Base-by-base conservation (phyloP, 2,113 vertebrate species). In the Garra rufa region DNA sequence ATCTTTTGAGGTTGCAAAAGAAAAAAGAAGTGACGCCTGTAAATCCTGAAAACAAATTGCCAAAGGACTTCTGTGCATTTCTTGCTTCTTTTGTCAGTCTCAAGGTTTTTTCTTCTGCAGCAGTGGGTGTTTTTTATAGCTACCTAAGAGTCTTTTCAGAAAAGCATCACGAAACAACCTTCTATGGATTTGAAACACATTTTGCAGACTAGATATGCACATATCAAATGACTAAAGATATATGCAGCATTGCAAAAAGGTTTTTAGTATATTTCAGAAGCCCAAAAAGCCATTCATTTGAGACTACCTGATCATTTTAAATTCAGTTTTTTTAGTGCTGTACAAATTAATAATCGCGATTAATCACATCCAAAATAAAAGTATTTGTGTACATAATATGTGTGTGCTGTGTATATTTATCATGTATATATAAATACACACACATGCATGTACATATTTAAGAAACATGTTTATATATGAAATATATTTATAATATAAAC, bases 71-170 rank as follows among this genome's bases (percentile, higher is more conserved):
- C 57, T 65, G 73, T 52, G 46, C 38, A 43, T 9, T 83, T 41
- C 30, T 28, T 84, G 26, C 61, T 9, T 65, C 48, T 77, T 10
- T 52, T 84, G 46, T 84, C 65, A 77, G 52, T 67, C 11, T 77
- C 46, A 77, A 76, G 46, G 70, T 57, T 77, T 50, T 52, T 84
- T 52, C 46, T 34, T 19, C 59, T 6, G 34, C 19, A 76, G 57
- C 71, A 48, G 71, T 30, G 71, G 41, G 46, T 63, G 82, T 79
- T 79, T 79, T 43, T 79, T 43, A 28, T 19, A 11, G 24, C 14
- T 38, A 55, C 14, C 63, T 5, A n/a, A 70, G 34, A 34, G 15
- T 44, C 15, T 44, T 43, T 79, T 44, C 57, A 59, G n/a, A 17
- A 14, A 59, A 61, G n/a, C n/a, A 44, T 78, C 55, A 59, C 52